Percentiles rank a stretch among this genome's conserved stretches.
Conservation (phyloP, 2,113 vertebrate species). For the Neodontobutis hainanensis region DNA sequence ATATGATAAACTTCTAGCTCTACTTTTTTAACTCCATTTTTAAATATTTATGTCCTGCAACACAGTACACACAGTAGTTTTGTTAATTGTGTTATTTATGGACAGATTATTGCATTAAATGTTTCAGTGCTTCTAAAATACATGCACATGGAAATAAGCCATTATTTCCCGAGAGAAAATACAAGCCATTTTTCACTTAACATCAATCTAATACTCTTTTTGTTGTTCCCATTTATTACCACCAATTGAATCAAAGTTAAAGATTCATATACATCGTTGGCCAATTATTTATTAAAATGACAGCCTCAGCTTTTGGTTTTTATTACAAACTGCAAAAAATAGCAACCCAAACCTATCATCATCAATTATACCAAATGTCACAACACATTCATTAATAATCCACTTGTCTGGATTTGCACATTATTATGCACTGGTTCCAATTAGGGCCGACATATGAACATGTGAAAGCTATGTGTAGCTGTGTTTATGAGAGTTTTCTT, state of each 20-base stretch:
- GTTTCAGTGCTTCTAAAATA: not conserved
- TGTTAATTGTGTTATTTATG: not conserved
- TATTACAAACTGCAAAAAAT: slow-evolving; percentile 43
- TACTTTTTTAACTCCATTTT: no score
- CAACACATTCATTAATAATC: slow-evolving; percentile 56
- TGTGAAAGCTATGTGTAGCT: slow-evolving; percentile 41
- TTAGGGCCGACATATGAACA: slow-evolving; percentile 49
- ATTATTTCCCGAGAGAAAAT: slow-evolving; percentile 30
- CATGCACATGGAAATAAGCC: slow-evolving; percentile 3
- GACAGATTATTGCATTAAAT: not conserved
- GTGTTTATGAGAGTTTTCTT: slow-evolving; percentile 42
- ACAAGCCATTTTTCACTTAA: slow-evolving; percentile 5
- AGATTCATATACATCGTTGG: slow-evolving; percentile 15
- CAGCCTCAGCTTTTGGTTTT: slow-evolving; percentile 39
- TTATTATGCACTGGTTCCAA: slow-evolving; percentile 59
- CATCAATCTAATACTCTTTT: slow-evolving; percentile 17
- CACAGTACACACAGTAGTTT: not conserved
- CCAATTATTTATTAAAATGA: slow-evolving; percentile 48
- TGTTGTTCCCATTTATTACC: slow-evolving; percentile 39
- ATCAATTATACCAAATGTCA: slow-evolving; percentile 61
- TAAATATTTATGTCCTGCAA: no score
- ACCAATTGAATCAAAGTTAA: slow-evolving; percentile 51
- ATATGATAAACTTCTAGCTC: no score
- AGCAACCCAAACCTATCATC: slow-evolving; percentile 57
- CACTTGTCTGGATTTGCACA: slow-evolving; percentile 59